phyloP scores from a whole-genome alignment of 2,113 vertebrate genomes.

The Vidua chalybeata region DNA sequence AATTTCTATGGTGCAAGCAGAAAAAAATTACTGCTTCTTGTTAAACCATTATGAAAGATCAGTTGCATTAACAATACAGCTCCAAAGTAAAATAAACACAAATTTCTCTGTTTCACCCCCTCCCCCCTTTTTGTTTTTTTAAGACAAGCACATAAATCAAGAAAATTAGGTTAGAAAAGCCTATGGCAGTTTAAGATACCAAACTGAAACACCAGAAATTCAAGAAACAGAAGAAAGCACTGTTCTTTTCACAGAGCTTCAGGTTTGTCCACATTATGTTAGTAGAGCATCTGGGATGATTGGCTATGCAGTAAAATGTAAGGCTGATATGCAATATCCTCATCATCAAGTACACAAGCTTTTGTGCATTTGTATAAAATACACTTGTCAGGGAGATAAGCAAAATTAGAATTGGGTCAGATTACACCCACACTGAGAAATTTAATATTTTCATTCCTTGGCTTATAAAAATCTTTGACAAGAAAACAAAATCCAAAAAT shows the following conservation, averaged over 20 bases:
- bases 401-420: not conserved
- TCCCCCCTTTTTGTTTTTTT: fast-evolving
- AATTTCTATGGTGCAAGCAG: not conserved
- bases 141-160: not conserved
- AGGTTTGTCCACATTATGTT: not conserved
- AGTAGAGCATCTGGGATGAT: not conserved
- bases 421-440: not conserved
- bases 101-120: not conserved
- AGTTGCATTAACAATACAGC: not conserved
- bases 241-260: not conserved
- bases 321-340: not conserved
- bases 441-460: not conserved
- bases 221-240: not conserved
- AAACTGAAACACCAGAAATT: not conserved
- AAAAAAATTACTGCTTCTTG: not conserved
- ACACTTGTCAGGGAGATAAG: not conserved
- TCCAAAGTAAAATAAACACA: not conserved
- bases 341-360: not conserved
- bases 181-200: not conserved
- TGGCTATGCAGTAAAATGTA: not conserved
- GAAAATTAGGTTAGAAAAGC: not conserved
- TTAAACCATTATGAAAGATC: not conserved
- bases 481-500: not conserved
- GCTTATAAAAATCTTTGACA: not conserved
- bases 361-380: not conserved